Evolutionary conservation across 2,888 invertebrate genomes (phyloP).

Genomic region (Caenorhabditis sinica): DNA sequence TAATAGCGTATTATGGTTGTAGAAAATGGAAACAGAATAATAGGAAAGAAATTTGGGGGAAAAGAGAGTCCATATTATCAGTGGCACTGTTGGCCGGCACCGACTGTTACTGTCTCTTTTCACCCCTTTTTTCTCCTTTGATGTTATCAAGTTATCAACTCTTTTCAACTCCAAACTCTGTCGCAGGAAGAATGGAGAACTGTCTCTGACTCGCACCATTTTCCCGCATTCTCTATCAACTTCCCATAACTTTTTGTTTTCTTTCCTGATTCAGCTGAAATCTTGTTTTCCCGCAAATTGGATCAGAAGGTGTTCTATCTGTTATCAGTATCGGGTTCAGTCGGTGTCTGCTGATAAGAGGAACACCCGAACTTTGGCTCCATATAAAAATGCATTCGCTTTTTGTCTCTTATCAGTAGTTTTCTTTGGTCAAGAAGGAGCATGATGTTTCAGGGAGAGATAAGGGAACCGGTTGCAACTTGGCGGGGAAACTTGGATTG

Average conservation of each 20-base stretch:
- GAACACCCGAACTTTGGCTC: conserved; percentile 38
- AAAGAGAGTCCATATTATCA: conserved; percentile 39
- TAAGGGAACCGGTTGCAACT: conserved; percentile 12
- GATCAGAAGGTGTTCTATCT: conserved; percentile 47
- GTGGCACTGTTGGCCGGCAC: conserved; percentile 61
- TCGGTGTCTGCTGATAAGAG: conserved; percentile 33
- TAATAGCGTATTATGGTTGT: background rate
- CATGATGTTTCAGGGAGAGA: too few species aligned
- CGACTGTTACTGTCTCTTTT: conserved; percentile 50
- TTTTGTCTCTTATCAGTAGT: conserved; percentile 23
- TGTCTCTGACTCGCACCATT: conserved; percentile 23
- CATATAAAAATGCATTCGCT: background rate
- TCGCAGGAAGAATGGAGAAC: background rate
- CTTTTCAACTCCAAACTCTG: background rate
- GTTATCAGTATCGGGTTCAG: conserved; percentile 36
- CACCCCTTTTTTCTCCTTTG: conserved; percentile 11
- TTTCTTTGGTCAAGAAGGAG: background rate
- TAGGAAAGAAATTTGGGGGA: background rate
- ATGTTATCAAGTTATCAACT: conserved; percentile 52
- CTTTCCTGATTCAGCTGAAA: background rate
- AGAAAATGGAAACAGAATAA: conserved; percentile 13
- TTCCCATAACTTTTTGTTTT: background rate
- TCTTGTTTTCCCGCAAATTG: conserved; percentile 49
- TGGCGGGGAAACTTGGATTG: conserved; percentile 32
- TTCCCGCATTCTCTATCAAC: too few species aligned